These are phyloP conservation scores for Troglohyphantes excavatus DNA, from an alignment of 2,888 invertebrate genomes.

Conservation along the genomic window DNA sequence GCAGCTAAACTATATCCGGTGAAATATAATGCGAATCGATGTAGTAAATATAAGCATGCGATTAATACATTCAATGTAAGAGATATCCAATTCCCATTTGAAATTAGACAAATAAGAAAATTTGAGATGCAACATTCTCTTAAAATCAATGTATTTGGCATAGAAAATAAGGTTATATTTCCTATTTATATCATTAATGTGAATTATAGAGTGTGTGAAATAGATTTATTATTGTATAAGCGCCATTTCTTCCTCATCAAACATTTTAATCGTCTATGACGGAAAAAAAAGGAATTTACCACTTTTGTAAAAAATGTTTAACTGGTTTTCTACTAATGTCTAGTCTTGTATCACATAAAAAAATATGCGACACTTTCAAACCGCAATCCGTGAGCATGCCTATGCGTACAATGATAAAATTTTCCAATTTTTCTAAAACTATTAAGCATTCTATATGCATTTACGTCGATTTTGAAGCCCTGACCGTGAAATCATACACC, in stretches of 20 bases:
- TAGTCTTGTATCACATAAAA: background rate
- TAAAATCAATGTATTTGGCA: background rate
- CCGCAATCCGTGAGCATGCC: background rate
- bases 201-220: background rate
- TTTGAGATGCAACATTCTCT: background rate
- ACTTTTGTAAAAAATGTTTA: background rate
- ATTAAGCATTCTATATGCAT: background rate
- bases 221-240: background rate
- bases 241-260: no score
- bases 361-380: background rate
- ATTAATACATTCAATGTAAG: background rate
- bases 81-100: background rate
- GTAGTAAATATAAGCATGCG: background rate
- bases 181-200: background rate
- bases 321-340: background rate
- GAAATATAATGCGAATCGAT: background rate
- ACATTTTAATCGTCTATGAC: background rate
- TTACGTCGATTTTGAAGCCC: background rate
- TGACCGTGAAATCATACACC: background rate
- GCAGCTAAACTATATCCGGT: constrained; percentile 5
- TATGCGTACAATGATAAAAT: background rate
- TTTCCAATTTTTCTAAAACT: background rate
- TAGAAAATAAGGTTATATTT: background rate
- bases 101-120: background rate
- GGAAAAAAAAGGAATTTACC: background rate